Conservation (phyloP, 2,888 invertebrate genomes). For the Eupithecia centaureata region DNA sequence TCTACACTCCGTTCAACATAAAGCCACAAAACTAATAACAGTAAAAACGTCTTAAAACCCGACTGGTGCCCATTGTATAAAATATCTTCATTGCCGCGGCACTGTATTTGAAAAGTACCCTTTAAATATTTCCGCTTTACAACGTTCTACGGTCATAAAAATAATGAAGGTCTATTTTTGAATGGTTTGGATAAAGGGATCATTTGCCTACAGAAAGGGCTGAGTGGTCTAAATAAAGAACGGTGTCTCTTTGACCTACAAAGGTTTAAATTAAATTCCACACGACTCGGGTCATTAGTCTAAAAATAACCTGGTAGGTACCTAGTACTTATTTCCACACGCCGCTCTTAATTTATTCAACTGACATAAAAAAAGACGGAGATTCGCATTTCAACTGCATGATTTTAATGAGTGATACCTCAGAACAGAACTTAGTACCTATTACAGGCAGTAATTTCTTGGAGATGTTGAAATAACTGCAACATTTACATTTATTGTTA, state of each 20-base stretch:
- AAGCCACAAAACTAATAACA: neutral
- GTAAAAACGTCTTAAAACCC: neutral
- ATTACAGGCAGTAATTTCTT: too few relatives aligned
- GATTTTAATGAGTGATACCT: too few relatives aligned
- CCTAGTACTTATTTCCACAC: neutral
- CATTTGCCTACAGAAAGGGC: neutral
- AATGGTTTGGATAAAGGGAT: neutral
- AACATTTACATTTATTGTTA: too few relatives aligned
- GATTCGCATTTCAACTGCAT: too few relatives aligned
- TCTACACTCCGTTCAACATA: neutral
- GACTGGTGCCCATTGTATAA: neutral
- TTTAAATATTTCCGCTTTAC: neutral
- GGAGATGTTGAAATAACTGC: too few relatives aligned
- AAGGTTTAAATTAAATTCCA: conserved; percentile 1
- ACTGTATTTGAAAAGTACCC: neutral
- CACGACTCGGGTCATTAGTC: neutral
- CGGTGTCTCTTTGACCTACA: neutral
- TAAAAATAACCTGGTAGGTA: neutral
- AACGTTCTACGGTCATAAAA: neutral
- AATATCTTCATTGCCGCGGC: neutral
- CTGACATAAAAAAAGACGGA: too few relatives aligned
- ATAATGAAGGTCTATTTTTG: neutral
- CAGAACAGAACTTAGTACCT: too few relatives aligned
- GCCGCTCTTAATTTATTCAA: too few relatives aligned
- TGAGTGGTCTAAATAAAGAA: neutral